Evolutionary conservation across 2,797 vertebrate genomes (phyloP).

Genomic region (Sciaenops ocellatus): DNA sequence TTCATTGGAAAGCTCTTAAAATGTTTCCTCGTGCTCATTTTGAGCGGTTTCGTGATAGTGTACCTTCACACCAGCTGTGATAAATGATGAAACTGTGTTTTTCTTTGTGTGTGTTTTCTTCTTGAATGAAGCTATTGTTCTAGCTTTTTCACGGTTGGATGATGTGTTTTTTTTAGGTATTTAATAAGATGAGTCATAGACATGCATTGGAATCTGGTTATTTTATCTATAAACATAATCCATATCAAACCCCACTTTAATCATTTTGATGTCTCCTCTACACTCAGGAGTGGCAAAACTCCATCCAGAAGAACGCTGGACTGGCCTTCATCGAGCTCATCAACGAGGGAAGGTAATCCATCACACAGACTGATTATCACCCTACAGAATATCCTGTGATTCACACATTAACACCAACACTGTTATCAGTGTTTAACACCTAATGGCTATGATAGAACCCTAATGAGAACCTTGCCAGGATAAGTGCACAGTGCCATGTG

Average conservation of each 20-base stretch:
- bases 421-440: slow-evolving; percentile 54
- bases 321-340: slow-evolving; percentile 99
- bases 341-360: slow-evolving; percentile 98
- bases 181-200: neutral
- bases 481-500: slow-evolving; percentile 53
- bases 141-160: neutral
- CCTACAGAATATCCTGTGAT: slow-evolving; percentile 18
- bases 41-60: neutral
- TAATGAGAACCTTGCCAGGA: slow-evolving; percentile 55
- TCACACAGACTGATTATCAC: slow-evolving; percentile 42
- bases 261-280: slow-evolving; percentile 11
- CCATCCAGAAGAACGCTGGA: slow-evolving; percentile 99
- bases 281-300: slow-evolving; percentile 98
- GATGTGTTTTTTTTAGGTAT: neutral
- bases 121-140: neutral
- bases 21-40: slow-evolving; percentile 13
- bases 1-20: slow-evolving; percentile 29
- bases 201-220: neutral
- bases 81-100: slow-evolving; percentile 8
- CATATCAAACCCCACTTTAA: neutral
- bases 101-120: slow-evolving; percentile 3
- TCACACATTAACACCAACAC: slow-evolving; percentile 37
- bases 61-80: neutral
- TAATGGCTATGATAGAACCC: slow-evolving; percentile 34
- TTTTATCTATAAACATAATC: neutral